Conservation (phyloP, 2,797 vertebrate genomes). For the Trichosurus vulpecula region DNA sequence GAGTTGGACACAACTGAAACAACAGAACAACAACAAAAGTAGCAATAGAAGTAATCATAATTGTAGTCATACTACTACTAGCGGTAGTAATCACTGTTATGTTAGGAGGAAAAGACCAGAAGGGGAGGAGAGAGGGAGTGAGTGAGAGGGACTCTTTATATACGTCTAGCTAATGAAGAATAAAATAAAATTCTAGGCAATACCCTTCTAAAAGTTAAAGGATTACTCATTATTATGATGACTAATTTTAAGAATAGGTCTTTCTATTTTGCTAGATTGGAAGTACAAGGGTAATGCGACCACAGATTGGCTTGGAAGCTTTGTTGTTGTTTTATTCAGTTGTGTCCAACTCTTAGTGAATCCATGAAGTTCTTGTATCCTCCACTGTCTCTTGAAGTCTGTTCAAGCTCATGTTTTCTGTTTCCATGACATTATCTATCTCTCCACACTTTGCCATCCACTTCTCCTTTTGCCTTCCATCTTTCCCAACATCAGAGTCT, state of each 20-base stretch:
- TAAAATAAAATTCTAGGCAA: neutral
- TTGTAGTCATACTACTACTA: neutral
- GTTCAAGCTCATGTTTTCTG: neutral
- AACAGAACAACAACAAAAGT: neutral
- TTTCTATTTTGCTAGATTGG: neutral
- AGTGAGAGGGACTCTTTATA: neutral
- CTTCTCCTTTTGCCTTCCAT: neutral
- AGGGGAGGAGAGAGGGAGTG: neutral
- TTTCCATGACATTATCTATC: neutral
- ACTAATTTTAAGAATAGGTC: neutral
- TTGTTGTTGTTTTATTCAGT: neutral
- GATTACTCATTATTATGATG: neutral
- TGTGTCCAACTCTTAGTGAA: neutral
- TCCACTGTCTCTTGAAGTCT: neutral
- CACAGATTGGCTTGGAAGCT: neutral
- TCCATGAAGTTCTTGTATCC: neutral
- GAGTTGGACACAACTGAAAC: neutral
- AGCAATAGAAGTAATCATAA: neutral
- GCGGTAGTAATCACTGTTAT: neutral
- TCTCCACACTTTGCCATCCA: neutral
- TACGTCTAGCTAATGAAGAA: neutral
- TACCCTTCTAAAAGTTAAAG: neutral
- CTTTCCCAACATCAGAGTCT: neutral
- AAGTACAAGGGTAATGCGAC: neutral
- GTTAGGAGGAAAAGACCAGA: neutral